phyloP scores from a whole-genome alignment of 2,888 invertebrate genomes.

The Harmothoe impar region DNA sequence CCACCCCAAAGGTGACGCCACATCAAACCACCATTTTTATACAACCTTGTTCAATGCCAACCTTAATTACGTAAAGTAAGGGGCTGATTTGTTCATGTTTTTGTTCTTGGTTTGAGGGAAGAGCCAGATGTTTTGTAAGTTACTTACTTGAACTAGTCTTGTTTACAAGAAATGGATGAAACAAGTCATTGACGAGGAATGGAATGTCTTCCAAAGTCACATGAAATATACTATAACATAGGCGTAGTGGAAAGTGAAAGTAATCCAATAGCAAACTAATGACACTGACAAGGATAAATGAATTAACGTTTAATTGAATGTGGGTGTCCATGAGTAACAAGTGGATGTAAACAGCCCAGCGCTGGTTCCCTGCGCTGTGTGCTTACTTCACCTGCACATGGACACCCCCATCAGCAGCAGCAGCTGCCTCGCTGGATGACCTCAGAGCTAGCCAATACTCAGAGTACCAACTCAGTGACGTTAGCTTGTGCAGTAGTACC shows the following conservation, averaged over 20 bases:
- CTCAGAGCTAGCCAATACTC: no score
- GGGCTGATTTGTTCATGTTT: background rate
- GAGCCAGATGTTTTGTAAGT: background rate
- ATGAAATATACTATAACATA: no score
- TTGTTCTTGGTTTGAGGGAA: background rate
- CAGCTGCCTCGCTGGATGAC: background rate
- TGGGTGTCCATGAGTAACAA: no score
- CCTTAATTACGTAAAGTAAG: background rate
- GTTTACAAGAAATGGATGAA: background rate
- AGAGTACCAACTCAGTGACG: no score
- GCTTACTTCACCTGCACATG: background rate
- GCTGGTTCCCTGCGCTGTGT: no score
- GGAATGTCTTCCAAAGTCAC: no score
- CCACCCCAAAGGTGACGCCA: background rate
- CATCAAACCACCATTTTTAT: background rate
- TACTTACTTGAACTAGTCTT: background rate
- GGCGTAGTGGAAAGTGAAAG: no score
- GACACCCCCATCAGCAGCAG: slow-evolving; percentile 9
- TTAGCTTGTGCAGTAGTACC: background rate
- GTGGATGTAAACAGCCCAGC: background rate
- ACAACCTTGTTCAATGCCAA: background rate
- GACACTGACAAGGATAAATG: no score
- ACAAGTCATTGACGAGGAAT: no score
- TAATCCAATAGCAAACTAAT: no score
- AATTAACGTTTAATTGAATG: no score